Evolutionary conservation across 2,888 invertebrate species (phyloP).

Genomic region (Pristionchus mayeri): DNA sequence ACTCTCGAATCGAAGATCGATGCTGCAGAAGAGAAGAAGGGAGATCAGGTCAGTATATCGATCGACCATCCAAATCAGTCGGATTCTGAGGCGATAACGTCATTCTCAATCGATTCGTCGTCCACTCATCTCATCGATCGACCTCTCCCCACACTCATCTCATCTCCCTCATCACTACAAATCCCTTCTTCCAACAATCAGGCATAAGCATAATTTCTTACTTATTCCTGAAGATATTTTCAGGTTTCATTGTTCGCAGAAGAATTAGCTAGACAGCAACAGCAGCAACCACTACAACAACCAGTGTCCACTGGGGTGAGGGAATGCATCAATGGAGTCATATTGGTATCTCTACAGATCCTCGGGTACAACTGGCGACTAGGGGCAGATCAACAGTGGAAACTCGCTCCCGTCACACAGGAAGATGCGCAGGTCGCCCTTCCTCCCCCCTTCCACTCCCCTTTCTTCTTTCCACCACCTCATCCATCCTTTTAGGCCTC

Average conservation of each 20-base stretch:
- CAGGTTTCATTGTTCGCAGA: constrained; percentile 2
- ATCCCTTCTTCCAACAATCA: not conserved
- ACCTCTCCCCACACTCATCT: constrained; percentile 9
- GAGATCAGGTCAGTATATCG: not conserved
- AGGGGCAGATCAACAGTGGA: constrained; percentile 49
- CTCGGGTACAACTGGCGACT: constrained; percentile 44
- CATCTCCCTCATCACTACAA: not conserved
- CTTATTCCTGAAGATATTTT: too few relatives aligned
- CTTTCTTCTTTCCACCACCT: not conserved
- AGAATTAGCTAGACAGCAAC: not conserved
- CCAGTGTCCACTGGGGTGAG: not conserved
- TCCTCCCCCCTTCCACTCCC: not conserved
- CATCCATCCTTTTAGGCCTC: not conserved
- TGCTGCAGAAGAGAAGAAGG: not conserved
- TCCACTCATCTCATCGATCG: constrained; percentile 1
- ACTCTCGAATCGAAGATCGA: constrained; percentile 33
- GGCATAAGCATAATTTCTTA: too few relatives aligned
- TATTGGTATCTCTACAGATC: not conserved
- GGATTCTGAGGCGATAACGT: not conserved
- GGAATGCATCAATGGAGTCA: not conserved
- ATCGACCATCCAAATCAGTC: not conserved
- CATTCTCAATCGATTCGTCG: constrained; percentile 28
- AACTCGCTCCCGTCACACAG: constrained; percentile 33
- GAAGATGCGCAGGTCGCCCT: constrained; percentile 22
- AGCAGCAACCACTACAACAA: not conserved